Conservation (phyloP, 2,797 vertebrate genomes). For the Epinephelus coioides region DNA sequence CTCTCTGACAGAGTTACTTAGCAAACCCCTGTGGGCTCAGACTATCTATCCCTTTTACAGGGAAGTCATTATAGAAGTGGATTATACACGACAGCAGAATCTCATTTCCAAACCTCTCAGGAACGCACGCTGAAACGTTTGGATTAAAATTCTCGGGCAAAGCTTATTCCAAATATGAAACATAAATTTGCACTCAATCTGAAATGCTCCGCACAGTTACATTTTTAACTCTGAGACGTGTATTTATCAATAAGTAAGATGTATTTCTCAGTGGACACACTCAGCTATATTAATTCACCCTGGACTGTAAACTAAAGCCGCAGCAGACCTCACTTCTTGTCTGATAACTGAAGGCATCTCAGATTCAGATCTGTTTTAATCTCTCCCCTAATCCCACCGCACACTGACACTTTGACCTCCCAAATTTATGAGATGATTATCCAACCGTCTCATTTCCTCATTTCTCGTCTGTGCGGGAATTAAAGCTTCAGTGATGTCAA, state of each 20-base stretch:
- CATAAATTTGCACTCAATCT: constrained; percentile 63
- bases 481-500: constrained; percentile 14
- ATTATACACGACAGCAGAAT: constrained; percentile 78
- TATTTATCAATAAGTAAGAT: constrained; percentile 51
- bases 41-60: constrained; percentile 71
- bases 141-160: constrained; percentile 63
- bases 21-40: constrained; percentile 65
- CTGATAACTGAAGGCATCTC: constrained; percentile 38
- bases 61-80: constrained; percentile 79
- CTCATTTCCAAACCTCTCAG: constrained; percentile 74
- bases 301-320: constrained; percentile 6
- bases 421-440: constrained; percentile 40
- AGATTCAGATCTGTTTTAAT: constrained; percentile 57
- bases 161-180: constrained; percentile 67
- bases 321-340: not conserved
- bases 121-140: constrained; percentile 57
- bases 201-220: constrained; percentile 35
- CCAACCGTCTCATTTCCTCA: constrained; percentile 15
- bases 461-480: constrained; percentile 28
- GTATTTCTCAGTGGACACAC: constrained; percentile 30
- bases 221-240: constrained; percentile 40
- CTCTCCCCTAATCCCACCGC: constrained; percentile 55
- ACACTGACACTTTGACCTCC: constrained; percentile 31
- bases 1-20: constrained; percentile 75
- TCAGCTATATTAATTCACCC: not conserved